Evolutionary conservation across 2,888 invertebrate species (phyloP).

Genomic region (Drosophila kokeensis): DNA sequence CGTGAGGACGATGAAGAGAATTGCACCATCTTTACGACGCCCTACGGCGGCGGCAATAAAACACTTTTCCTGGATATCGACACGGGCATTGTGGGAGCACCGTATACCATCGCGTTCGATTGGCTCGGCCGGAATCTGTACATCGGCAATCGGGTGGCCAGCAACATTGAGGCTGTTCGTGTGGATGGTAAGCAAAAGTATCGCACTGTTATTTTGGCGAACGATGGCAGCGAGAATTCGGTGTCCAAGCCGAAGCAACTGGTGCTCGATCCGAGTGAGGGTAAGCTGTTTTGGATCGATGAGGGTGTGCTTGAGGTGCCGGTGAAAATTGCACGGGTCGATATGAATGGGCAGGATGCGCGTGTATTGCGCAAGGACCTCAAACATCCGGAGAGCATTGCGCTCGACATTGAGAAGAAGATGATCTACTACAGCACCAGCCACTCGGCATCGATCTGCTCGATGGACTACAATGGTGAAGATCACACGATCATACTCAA

Average conservation of each 20-base stretch:
- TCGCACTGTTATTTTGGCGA: conserved; percentile 93
- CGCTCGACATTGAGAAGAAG: conserved; percentile 93
- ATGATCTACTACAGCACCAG: conserved; percentile 95
- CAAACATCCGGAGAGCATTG: conserved; percentile 91
- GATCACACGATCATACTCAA: conserved; percentile 89
- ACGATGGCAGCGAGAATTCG: conserved; percentile 93
- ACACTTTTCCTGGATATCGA: conserved; percentile 93
- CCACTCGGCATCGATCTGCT: conserved; percentile 89
- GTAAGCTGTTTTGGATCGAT: conserved; percentile 98
- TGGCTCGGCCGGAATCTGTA: conserved; percentile 98
- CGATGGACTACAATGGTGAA: conserved; percentile 90
- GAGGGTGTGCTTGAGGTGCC: conserved; percentile 96
- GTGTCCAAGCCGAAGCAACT: conserved; percentile 95
- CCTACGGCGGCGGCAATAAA: conserved; percentile 93
- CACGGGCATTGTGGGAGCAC: conserved; percentile 95
- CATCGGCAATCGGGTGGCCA: conserved; percentile 94
- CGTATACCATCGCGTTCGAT: conserved; percentile 96
- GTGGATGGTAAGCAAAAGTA: conserved; percentile 94
- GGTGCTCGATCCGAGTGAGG: conserved; percentile 96
- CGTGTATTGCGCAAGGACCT: conserved; percentile 90
- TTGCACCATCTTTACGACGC: conserved; percentile 94
- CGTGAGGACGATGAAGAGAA: conserved; percentile 92
- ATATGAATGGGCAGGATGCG: conserved; percentile 96
- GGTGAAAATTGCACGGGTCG: conserved; percentile 94
- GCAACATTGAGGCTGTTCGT: conserved; percentile 95